phyloP scores from a whole-genome alignment of 2,113 vertebrate species.

The Crotalus tigris region DNA sequence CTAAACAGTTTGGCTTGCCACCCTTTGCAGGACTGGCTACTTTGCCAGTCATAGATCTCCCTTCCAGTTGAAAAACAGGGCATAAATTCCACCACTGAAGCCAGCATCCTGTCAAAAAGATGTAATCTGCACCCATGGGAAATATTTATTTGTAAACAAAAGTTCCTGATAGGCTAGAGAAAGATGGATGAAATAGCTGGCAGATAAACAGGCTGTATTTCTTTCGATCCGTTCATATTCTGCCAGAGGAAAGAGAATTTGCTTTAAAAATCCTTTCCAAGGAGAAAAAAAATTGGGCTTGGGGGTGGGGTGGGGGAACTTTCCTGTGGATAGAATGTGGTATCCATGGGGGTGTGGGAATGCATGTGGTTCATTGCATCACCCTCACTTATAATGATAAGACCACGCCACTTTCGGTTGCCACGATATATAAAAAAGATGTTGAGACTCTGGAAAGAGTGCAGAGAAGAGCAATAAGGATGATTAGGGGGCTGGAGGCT shows the following conservation, averaged over 20 bases:
- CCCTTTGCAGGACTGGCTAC: background rate
- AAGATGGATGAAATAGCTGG: constrained; percentile 13
- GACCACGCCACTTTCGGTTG: too few relatives aligned
- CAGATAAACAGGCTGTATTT: background rate
- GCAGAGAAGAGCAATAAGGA: too few relatives aligned
- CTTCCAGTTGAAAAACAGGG: background rate
- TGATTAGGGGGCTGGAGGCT: too few relatives aligned
- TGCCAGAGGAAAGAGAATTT: background rate
- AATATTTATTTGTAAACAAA: constrained; percentile 26
- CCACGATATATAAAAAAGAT: too few relatives aligned
- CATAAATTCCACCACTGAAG: accelerated
- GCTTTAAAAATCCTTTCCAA: background rate
- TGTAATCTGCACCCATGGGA: accelerated
- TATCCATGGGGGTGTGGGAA: background rate
- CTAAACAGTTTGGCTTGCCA: constrained; percentile 6
- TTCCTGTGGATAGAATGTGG: background rate
- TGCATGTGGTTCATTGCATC: background rate
- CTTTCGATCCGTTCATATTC: background rate
- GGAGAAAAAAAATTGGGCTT: background rate
- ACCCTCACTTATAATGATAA: background rate
- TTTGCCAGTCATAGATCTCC: constrained; percentile 1
- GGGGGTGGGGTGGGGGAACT: background rate
- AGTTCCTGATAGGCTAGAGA: background rate
- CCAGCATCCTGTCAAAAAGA: background rate
- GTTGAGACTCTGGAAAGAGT: too few relatives aligned